These are phyloP conservation scores for Octonoba sinensis DNA, from an alignment of 2,888 invertebrate genomes.

Conservation along the genomic window DNA sequence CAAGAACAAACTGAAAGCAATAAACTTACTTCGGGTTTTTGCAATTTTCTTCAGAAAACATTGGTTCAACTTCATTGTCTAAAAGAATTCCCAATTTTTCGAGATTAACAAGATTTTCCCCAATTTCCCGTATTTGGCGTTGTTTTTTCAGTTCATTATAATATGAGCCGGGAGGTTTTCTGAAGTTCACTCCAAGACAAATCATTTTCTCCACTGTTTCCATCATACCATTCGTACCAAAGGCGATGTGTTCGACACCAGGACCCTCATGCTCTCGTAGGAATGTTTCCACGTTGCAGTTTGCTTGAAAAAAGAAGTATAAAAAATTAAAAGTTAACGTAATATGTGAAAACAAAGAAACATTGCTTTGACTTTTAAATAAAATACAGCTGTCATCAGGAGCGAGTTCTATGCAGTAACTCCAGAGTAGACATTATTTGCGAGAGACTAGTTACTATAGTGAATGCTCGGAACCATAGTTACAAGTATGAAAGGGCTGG, in stretches of 20 bases:
- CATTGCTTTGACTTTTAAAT: too few species aligned
- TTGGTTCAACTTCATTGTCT: conserved; percentile 51
- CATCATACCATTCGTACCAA: conserved; percentile 70
- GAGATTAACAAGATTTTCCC: conserved; percentile 37
- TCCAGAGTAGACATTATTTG: too few species aligned
- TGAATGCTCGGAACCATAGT: too few species aligned
- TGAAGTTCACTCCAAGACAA: conserved; percentile 70
- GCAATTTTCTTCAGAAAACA: background rate
- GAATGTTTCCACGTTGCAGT: conserved; percentile 72
- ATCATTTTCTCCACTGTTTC: conserved; percentile 69
- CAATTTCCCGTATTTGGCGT: conserved; percentile 27
- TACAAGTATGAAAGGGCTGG: too few species aligned
- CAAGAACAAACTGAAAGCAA: background rate
- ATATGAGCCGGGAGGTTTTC: conserved; percentile 72
- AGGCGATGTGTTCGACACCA: conserved; percentile 73
- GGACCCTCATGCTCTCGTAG: conserved; percentile 71
- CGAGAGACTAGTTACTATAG: too few species aligned
- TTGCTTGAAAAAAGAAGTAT: conserved; percentile 67
- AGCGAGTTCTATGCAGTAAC: too few species aligned
- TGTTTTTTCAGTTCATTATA: conserved; percentile 68
- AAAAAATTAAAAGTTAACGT: background rate
- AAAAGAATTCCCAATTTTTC: conserved; percentile 61
- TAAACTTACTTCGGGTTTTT: conserved; percentile 2
- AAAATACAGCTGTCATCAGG: too few species aligned
- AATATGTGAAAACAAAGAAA: too few species aligned